phyloP scores from a whole-genome alignment of 2,888 invertebrate genomes.

The Octodonta nipae region DNA sequence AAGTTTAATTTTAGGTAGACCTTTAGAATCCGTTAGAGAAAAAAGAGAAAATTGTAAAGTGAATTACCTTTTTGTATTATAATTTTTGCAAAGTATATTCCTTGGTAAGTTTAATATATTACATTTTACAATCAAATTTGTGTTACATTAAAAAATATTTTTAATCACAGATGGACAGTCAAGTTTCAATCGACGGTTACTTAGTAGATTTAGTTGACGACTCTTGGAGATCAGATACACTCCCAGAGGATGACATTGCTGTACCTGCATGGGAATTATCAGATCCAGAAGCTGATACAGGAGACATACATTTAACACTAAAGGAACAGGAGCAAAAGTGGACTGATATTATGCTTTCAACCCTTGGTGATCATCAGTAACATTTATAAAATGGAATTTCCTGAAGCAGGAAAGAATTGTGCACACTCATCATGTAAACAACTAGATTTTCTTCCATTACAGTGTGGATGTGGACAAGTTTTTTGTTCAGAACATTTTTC shows the following conservation, averaged over 20 bases:
- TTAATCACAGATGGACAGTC: conserved; percentile 51
- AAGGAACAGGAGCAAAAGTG: conserved; percentile 70
- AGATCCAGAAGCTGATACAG: conserved; percentile 85
- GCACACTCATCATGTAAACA: conserved; percentile 47
- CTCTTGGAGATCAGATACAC: conserved; percentile 67
- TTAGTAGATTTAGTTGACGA: conserved; percentile 71
- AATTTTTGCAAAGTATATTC: too few species aligned
- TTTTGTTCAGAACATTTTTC: conserved; percentile 59
- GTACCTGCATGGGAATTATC: conserved; percentile 81
- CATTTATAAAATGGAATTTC: conserved; percentile 50
- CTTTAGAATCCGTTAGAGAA: too few species aligned
- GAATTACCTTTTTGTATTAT: too few species aligned
- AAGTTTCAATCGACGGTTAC: conserved; percentile 59
- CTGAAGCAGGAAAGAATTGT: conserved; percentile 56
- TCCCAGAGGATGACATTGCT: conserved; percentile 70
- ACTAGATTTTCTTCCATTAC: conserved; percentile 57
- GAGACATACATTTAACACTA: conserved; percentile 77
- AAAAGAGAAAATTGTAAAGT: too few species aligned
- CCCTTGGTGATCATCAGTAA: conserved; percentile 42
- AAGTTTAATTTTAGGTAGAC: too few species aligned
- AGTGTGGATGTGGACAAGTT: conserved; percentile 48
- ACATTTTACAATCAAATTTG: too few species aligned
- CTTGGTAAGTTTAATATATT: too few species aligned
- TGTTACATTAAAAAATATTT: too few species aligned
- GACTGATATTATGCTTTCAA: conserved; percentile 42